phyloP scores from a whole-genome alignment of 2,113 vertebrate species.

The Edolisoma coerulescens region DNA sequence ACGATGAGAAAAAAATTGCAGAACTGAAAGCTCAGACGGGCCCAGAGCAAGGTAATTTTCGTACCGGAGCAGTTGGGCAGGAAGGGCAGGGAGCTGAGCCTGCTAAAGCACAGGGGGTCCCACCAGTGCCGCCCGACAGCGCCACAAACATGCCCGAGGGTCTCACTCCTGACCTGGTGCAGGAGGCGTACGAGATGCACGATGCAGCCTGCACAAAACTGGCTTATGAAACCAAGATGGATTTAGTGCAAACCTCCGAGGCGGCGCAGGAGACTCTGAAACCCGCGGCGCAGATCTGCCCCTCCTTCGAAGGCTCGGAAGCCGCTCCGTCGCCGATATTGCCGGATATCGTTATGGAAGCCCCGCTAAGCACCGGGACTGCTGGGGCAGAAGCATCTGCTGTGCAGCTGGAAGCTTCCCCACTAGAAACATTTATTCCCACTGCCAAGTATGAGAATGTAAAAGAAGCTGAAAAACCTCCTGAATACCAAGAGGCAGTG shows the following conservation, averaged over 20 bases:
- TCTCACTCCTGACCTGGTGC: slow-evolving; percentile 92
- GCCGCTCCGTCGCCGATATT: slow-evolving; percentile 79
- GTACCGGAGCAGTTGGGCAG: slow-evolving; percentile 34
- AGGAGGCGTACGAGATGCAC: slow-evolving; percentile 82
- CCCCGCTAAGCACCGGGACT: slow-evolving; percentile 80
- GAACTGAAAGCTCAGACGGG: slow-evolving; percentile 72
- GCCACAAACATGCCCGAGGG: slow-evolving; percentile 82
- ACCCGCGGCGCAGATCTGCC: slow-evolving; percentile 68
- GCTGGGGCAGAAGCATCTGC: slow-evolving; percentile 74
- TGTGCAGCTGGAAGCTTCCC: slow-evolving; percentile 76
- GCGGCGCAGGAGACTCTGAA: slow-evolving; percentile 73
- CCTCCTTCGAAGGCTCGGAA: slow-evolving; percentile 77
- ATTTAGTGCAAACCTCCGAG: slow-evolving; percentile 79
- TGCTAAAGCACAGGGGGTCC: slow-evolving; percentile 37
- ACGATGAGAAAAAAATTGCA: slow-evolving; percentile 80
- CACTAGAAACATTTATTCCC: slow-evolving; percentile 73
- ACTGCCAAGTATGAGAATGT: slow-evolving; percentile 71
- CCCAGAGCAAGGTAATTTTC: slow-evolving; percentile 48
- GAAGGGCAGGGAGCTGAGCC: slow-evolving; percentile 54
- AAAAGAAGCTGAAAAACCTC: slow-evolving; percentile 80
- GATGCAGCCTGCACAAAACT: slow-evolving; percentile 75
- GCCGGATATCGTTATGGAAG: slow-evolving; percentile 95
- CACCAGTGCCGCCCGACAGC: slow-evolving; percentile 23
- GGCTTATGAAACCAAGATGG: slow-evolving; percentile 78
- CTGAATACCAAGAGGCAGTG: slow-evolving; percentile 84